These are phyloP conservation scores for Anoplius nigerrimus DNA, from an alignment of 2,888 invertebrate genomes.

Conservation along the genomic window DNA sequence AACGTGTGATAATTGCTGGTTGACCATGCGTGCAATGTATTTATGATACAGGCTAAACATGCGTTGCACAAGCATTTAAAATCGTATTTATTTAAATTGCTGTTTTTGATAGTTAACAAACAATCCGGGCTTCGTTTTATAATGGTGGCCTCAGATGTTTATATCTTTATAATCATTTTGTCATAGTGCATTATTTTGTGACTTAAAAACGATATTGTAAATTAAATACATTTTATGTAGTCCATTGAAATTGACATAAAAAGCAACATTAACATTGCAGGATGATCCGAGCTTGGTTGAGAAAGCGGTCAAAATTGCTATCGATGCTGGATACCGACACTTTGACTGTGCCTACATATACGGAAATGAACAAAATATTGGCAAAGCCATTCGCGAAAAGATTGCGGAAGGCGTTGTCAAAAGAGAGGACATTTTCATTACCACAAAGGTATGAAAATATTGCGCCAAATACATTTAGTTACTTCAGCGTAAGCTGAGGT, in stretches of 20 bases:
- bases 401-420: conserved; percentile 72
- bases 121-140: too few species aligned
- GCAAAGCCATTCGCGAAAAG: conserved; percentile 72
- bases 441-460: conserved; percentile 67
- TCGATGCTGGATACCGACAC: conserved; percentile 81
- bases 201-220: too few species aligned
- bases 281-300: conserved; percentile 73
- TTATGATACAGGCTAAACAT: too few species aligned
- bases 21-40: too few species aligned
- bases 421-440: conserved; percentile 73
- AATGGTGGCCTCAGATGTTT: too few species aligned
- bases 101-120: too few species aligned
- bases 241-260: conserved; percentile 1
- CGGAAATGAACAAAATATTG: conserved; percentile 73
- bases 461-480: background rate
- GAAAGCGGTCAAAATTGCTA: conserved; percentile 77
- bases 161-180: too few species aligned
- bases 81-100: too few species aligned
- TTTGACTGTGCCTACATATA: conserved; percentile 78
- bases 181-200: too few species aligned
- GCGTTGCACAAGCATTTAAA: too few species aligned
- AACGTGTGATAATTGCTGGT: too few species aligned
- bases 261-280: conserved; percentile 56
- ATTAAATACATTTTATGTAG: too few species aligned
- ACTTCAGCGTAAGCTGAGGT: background rate